Percentiles rank a stretch among this genome's conserved stretches.
Conservation (phyloP, 2,113 vertebrate genomes). For the Seriola aureovittata region DNA sequence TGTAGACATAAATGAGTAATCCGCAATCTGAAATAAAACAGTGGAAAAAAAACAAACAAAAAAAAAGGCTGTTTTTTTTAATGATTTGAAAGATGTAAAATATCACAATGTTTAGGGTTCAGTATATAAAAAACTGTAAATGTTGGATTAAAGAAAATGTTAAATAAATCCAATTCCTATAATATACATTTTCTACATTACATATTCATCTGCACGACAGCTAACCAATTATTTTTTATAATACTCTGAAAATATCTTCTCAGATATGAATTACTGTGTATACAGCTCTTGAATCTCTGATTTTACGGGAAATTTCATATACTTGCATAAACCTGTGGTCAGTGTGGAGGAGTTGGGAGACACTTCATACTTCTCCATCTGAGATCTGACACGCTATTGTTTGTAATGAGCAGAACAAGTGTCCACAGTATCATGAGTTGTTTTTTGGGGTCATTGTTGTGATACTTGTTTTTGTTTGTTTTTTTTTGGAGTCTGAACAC, state of each 20-base stretch:
- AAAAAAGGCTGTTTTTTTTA: neutral
- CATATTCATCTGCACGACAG: neutral
- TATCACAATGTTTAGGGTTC: neutral
- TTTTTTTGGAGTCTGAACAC: neutral
- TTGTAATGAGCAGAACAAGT: slow-evolving; percentile 34
- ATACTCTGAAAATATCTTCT: neutral
- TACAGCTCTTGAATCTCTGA: neutral
- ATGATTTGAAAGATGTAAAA: neutral
- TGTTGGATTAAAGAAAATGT: neutral
- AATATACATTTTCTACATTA: neutral
- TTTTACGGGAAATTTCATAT: slow-evolving; percentile 19
- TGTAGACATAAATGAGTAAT: neutral
- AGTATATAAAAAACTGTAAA: neutral
- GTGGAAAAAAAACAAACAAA: neutral
- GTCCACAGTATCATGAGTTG: slow-evolving; percentile 50
- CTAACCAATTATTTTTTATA: neutral
- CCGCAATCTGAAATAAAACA: neutral
- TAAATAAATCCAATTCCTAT: neutral
- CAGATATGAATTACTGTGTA: neutral
- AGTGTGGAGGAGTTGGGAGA: slow-evolving; percentile 4
- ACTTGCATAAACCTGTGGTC: slow-evolving; percentile 23
- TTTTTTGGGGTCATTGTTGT: slow-evolving; percentile 47
- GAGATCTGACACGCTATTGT: slow-evolving; percentile 10
- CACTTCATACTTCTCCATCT: neutral
- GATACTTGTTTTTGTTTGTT: neutral